A percentile compares a stretch with the other conserved stretches of the same genome.
These are phyloP conservation scores for Kryptopterus vitreolus DNA, from an alignment of 2,797 vertebrate genomes.

Conservation along the genomic window DNA sequence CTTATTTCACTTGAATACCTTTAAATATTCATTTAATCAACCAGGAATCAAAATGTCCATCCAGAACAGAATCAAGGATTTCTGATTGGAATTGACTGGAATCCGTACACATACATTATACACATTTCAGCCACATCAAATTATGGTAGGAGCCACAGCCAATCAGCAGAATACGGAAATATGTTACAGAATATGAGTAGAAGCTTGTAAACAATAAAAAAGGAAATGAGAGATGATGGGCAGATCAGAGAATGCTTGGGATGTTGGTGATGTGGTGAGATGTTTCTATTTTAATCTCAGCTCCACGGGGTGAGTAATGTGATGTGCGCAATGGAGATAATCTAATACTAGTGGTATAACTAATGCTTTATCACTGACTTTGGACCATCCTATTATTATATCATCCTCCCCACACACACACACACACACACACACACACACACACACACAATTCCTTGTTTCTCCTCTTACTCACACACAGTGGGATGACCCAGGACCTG, in stretches of 20 bases:
- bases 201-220: background rate
- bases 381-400: background rate
- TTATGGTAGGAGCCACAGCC: background rate
- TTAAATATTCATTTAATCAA: background rate
- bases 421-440: background rate
- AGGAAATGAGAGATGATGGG: background rate
- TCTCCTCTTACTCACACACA: slow-evolving; percentile 3
- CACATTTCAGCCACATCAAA: too few species aligned
- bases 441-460: slow-evolving; percentile 9
- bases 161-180: background rate
- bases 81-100: background rate
- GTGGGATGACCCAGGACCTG: slow-evolving; percentile 5
- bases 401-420: background rate
- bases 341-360: background rate
- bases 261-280: background rate
- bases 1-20: too few species aligned
- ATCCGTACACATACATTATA: too few species aligned
- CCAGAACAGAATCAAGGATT: background rate
- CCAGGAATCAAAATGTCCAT: background rate
- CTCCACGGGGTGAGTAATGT: background rate
- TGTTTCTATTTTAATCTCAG: background rate
- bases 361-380: background rate
- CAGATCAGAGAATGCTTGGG: background rate
- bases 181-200: background rate
- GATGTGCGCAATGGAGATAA: background rate